Base-by-base conservation (phyloP, 2,113 vertebrate genomes). In the Labrus mixtus region DNA sequence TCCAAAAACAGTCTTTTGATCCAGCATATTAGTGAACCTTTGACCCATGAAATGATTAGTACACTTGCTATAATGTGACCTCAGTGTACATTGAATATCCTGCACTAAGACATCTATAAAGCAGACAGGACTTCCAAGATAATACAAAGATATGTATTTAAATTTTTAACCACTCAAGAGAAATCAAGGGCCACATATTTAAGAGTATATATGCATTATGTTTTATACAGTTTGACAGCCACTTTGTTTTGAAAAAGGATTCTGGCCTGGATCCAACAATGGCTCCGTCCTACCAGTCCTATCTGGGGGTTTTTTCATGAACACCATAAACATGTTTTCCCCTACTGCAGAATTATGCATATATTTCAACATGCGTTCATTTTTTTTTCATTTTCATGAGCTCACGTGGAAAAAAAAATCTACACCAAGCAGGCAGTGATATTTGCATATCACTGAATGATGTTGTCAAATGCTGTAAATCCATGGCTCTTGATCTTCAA, bases 391-490 rank as follows among this genome's bases (percentile, higher is more conserved):
- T 66, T 68, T 43, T 69, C 37, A 46, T 37, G 19, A 77, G 62
- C 66, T 39, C 29, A 33, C 56, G 10, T 8, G 8, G 12, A 59
- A 69, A 65, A 43, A 55, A 66, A 53, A 60, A 50, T 67, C 57
- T 79, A 43, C 20, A 0, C 65, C 60, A 51, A 55, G 62, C 76
- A 53, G 73, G 58, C 51, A 78, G 62, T 45, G 2, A 41, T 74
- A 88, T 86, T 87, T 86, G 82, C 85, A 88, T 84, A 72, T 82
- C 64, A 76, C 67, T 84, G 76, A 88, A 84, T 70, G 59, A 62
- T 81, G 65, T 75, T 63, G 8, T 90, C 80, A 73, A 71, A 76
- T 15, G 59, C 62, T 76, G 75, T 73, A 81, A 88, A 86, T 87
- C 68, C 56, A 50, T 56, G 51, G 66, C 83, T 79, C 79, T 76